A percentile compares a stretch with the other conserved stretches of the same genome.
Evolutionary conservation across 2,797 vertebrate species (phyloP).

Genomic region (Catamblyrhynchus diadema): DNA sequence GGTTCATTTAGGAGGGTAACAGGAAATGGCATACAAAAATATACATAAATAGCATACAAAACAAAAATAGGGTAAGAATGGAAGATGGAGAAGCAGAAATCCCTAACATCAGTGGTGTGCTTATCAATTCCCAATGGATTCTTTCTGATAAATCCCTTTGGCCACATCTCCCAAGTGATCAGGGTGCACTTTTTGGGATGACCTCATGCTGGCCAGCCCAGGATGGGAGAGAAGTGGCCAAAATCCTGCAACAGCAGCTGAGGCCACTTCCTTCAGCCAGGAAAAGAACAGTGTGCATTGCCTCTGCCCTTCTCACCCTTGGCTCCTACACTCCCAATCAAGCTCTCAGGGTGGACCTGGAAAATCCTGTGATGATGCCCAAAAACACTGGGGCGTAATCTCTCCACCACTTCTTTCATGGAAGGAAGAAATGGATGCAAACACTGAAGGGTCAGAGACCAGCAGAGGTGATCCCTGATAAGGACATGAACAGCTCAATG

Average conservation of each 20-base stretch:
- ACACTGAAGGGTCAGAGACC: neutral
- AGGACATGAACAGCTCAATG: neutral
- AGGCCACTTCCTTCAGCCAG: neutral
- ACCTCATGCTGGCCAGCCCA: neutral
- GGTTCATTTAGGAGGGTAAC: neutral
- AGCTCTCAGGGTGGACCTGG: neutral
- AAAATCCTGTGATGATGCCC: neutral
- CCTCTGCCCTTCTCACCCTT: neutral
- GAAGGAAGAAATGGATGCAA: neutral
- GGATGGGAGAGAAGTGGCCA: neutral
- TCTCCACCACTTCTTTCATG: neutral
- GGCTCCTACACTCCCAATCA: neutral
- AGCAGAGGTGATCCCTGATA: neutral
- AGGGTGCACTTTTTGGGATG: fast-evolving
- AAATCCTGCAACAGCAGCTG: neutral
- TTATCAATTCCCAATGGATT: neutral
- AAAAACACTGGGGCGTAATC: neutral
- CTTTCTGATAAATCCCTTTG: neutral
- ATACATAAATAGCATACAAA: neutral
- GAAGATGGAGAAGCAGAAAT: neutral
- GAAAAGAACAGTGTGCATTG: neutral
- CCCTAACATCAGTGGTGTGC: neutral
- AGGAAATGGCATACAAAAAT: neutral
- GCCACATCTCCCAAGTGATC: neutral
- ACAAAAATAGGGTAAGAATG: neutral